Base-by-base conservation (phyloP, 2,113 vertebrate species). In the Dunckerocampus dactyliophorus region DNA sequence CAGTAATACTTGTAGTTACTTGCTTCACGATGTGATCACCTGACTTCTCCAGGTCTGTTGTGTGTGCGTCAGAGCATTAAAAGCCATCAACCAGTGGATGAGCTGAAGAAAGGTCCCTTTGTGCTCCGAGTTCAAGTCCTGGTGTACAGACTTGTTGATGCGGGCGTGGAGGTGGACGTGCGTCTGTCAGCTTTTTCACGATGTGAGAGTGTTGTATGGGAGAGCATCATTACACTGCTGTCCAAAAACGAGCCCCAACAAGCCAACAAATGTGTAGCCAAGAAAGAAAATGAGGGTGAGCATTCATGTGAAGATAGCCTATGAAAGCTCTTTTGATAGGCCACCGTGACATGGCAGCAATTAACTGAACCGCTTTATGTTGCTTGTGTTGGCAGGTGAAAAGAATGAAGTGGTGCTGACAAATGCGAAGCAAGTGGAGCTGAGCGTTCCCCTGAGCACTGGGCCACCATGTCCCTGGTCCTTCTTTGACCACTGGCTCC, bases 51-150 rank as follows among this genome's bases (percentile, higher is more conserved):
- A 85, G 88, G 88, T 72, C 74, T 90, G 4, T 15, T 80, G 16
- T 31, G 67, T 19, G 77, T 88, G 47, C 49, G 60, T 22, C 83
- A 89, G 75, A 85, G 28, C 39, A 15, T 90, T 49, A 80, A 65
- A 67, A 81, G 80, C 21, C 57, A 71, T 4, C 65, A 89, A 67
- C 81, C 88, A 0, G 63, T 90, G 9, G 87, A 91, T 65, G 88
- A 90, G 63, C 69, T 90, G 75, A 90, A 88, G 77, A 89, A 80
- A 72, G 85, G 85, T 16, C 66, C 63, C 0, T 90, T 90, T 64
- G 58, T 1, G 4, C 75, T 89, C 69, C 80, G 71, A 63, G 84
- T 64, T 11, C 12, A 21, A 64, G 83, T 89, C 19, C 47, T 72
- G 64, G 67, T 53, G 22, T 89, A 88, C 65, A 74, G 73, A 57